Conservation (phyloP, 2,797 vertebrate species). For the Trichosurus vulpecula region DNA sequence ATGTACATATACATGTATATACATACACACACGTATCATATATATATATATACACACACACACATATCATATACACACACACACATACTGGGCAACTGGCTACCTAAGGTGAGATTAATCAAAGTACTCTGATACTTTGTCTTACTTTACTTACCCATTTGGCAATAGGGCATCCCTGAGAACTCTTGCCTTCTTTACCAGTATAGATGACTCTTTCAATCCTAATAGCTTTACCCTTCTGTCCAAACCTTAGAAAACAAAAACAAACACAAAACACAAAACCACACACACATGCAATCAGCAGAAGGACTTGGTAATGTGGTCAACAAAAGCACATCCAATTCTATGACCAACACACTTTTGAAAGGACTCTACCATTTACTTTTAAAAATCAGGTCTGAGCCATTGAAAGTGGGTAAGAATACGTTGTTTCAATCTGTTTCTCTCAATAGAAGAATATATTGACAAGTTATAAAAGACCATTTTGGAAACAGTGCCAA, state of each 20-base stretch:
- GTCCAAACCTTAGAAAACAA: conserved; percentile 90
- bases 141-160: conserved; percentile 94
- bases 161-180: conserved; percentile 98
- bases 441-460: conserved; percentile 57
- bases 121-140: conserved; percentile 22
- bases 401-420: conserved; percentile 51
- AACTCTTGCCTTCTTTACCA: conserved; percentile 99
- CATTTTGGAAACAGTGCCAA: conserved; percentile 60
- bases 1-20: too few species aligned
- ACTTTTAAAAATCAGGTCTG: conserved; percentile 49
- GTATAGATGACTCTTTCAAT: conserved; percentile 98
- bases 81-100: background rate
- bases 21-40: background rate
- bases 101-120: conserved; percentile 20
- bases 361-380: conserved; percentile 65
- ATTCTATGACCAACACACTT: conserved; percentile 66
- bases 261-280: conserved; percentile 51
- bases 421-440: conserved; percentile 54
- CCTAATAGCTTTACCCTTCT: conserved; percentile 94
- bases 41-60: background rate
- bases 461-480: conserved; percentile 45
- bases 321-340: conserved; percentile 52
- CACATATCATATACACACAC: too few species aligned
- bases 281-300: conserved; percentile 76
- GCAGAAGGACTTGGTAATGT: conserved; percentile 47